phyloP scores from a whole-genome alignment of 2,888 invertebrate species.

The Cataglyphis cursor region DNA sequence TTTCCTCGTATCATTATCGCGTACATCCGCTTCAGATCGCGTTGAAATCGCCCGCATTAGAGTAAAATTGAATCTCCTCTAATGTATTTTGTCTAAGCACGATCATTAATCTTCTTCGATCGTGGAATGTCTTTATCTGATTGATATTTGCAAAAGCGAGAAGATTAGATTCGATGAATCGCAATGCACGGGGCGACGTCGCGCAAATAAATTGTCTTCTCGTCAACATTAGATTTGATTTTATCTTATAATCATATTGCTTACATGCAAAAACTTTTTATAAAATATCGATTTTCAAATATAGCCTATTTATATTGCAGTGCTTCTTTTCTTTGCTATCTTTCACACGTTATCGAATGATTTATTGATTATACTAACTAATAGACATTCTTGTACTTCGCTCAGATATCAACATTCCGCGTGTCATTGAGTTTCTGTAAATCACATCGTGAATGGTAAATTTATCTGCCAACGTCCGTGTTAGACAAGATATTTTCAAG shows the following conservation, averaged over 20 bases:
- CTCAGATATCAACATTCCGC: conserved; percentile 36
- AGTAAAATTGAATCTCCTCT: conserved; percentile 18
- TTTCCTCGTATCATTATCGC: conserved; percentile 66
- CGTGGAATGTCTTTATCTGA: conserved; percentile 18
- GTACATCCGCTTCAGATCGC: conserved; percentile 52
- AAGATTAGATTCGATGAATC: conserved; percentile 40
- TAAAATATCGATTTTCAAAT: neutral
- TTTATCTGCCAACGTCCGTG: conserved; percentile 67
- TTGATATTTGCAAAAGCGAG: conserved; percentile 14
- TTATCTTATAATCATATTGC: neutral
- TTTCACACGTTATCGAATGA: neutral
- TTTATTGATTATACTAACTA: neutral
- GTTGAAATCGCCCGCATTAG: conserved; percentile 1
- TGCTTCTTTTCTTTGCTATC: neutral
- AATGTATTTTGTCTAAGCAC: conserved; percentile 9
- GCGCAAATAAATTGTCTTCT: conserved; percentile 4
- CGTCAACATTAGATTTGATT: neutral
- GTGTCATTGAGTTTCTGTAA: conserved; percentile 12
- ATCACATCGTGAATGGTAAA: conserved; percentile 46
- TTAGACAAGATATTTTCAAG: conserved; percentile 68
- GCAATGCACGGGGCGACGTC: neutral
- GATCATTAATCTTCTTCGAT: neutral
- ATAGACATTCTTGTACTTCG: conserved; percentile 46
- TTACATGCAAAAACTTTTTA: neutral
- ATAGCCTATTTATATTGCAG: neutral